phyloP scores from a whole-genome alignment of 2,113 vertebrate genomes.

The Tricholaema leucomelas region DNA sequence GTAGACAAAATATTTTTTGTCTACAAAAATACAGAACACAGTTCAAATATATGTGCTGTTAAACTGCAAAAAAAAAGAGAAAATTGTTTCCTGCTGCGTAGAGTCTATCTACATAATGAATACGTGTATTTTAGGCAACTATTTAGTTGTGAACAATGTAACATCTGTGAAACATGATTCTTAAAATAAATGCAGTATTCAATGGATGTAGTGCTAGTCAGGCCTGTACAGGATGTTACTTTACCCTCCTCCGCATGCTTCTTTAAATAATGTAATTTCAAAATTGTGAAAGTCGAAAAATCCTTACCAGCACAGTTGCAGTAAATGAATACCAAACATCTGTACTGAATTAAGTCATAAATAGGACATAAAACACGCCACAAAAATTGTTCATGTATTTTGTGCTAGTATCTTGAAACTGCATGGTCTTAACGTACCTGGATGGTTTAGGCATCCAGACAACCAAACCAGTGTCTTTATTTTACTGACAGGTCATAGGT shows the following conservation, averaged over 20 bases:
- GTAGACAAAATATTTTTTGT: background rate
- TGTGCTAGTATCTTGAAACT: background rate
- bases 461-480: background rate
- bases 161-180: slow-evolving; percentile 47
- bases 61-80: background rate
- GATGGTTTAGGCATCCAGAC: background rate
- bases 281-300: background rate
- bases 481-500: background rate
- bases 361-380: background rate
- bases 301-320: background rate
- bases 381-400: background rate
- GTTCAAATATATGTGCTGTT: background rate
- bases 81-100: background rate
- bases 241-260: background rate
- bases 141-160: slow-evolving; percentile 52
- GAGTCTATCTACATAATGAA: slow-evolving; percentile 20
- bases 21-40: background rate
- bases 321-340: background rate
- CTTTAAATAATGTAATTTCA: slow-evolving; percentile 6
- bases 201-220: background rate
- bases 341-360: background rate
- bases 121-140: background rate
- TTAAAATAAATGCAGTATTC: slow-evolving; percentile 47
- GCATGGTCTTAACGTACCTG: background rate
- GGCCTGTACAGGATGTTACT: slow-evolving; percentile 38